Percentiles rank a stretch among this genome's conserved stretches.
Evolutionary conservation across 2,797 vertebrate genomes (phyloP).

Genomic region (Ambastaia sidthimunki): DNA sequence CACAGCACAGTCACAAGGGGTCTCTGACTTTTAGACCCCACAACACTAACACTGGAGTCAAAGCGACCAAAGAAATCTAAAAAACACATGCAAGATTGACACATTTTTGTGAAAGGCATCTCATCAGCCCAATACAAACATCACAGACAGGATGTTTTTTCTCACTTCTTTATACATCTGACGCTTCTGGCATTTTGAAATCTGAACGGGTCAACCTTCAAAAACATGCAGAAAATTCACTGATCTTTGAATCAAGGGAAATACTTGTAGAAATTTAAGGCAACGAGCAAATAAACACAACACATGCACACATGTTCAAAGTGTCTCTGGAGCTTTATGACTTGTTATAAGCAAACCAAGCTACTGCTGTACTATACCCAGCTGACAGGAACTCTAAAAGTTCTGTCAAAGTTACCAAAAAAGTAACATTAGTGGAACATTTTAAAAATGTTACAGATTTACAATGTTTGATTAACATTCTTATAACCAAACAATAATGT

Average conservation of each 20-base stretch:
- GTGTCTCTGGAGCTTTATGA: no score
- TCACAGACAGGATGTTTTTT: background rate
- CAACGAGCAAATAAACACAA: background rate
- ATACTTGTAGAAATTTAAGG: background rate
- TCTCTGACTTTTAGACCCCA: no score
- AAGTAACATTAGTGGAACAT: no score
- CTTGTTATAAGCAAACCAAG: background rate
- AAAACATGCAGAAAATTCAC: background rate
- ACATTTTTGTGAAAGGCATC: background rate
- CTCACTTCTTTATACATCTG: background rate
- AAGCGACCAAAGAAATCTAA: background rate
- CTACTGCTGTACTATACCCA: background rate
- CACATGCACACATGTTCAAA: no score
- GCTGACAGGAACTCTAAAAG: no score
- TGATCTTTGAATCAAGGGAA: background rate
- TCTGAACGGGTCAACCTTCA: background rate
- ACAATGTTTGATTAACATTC: no score
- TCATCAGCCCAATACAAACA: background rate
- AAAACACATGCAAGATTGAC: background rate
- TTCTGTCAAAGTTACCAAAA: no score
- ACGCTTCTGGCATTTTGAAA: background rate
- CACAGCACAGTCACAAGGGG: background rate
- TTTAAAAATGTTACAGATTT: no score
- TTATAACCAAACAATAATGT: no score
- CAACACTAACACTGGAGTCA: background rate